A percentile compares a stretch with the other conserved stretches of the same genome.
phyloP scores from a whole-genome alignment of 2,113 vertebrate genomes.

The Vombatus ursinus region DNA sequence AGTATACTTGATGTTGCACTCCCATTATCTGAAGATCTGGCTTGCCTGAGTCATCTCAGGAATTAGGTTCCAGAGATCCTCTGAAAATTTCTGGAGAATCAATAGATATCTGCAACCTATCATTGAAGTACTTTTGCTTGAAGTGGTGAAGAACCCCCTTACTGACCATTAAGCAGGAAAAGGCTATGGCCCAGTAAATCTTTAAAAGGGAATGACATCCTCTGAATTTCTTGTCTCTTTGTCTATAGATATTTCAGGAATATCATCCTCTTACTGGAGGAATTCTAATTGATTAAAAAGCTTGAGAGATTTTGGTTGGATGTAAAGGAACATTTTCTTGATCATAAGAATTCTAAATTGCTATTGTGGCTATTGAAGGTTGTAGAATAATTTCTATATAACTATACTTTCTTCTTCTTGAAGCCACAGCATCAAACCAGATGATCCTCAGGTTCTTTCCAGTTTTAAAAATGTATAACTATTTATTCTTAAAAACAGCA shows the following conservation, averaged over 20 bases:
- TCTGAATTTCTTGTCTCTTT: neutral
- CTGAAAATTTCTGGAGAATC: no score
- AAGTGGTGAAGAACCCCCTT: neutral
- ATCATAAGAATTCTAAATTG: neutral
- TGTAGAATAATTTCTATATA: neutral
- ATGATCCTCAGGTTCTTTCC: neutral
- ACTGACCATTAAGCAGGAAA: neutral
- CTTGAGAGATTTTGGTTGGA: neutral
- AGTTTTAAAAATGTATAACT: neutral
- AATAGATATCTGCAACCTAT: no score
- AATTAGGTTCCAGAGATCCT: no score
- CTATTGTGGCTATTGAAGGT: neutral
- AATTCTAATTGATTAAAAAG: neutral
- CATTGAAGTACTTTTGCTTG: no score
- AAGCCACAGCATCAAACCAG: neutral
- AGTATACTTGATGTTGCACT: no score
- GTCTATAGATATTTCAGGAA: neutral
- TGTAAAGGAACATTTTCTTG: neutral
- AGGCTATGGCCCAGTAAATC: neutral
- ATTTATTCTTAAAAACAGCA: neutral
- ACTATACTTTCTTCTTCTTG: neutral
- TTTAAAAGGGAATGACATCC: neutral
- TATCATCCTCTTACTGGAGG: neutral
- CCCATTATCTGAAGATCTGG: no score
- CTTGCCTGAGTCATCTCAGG: no score